These are phyloP conservation scores for Halichondria panicea DNA, from an alignment of 37 sponge, comb jelly and placozoan species.

Conservation along the genomic window DNA sequence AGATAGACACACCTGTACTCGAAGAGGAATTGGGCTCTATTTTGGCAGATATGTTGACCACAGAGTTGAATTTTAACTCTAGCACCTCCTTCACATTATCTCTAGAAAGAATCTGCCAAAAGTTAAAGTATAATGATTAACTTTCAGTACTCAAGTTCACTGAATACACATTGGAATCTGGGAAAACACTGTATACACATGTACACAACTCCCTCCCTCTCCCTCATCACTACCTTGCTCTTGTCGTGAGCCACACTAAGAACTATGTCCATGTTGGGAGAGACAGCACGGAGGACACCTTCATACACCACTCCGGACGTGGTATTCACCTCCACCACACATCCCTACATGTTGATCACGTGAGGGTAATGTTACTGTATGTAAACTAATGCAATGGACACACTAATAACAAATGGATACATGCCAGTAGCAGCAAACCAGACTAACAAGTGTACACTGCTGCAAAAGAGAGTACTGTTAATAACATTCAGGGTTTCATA, in stretches of 20 bases:
- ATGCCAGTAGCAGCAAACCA: too few relatives aligned
- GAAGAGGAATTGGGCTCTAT: neutral
- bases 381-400: too few relatives aligned
- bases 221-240: constrained; percentile 7
- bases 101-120: neutral
- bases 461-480: too few relatives aligned
- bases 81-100: constrained; percentile 20
- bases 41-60: constrained; percentile 27
- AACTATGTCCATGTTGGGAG: constrained; percentile 46
- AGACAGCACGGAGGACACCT: constrained; percentile 40
- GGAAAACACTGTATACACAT: neutral
- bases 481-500: too few relatives aligned
- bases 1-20: neutral
- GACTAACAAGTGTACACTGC: too few relatives aligned
- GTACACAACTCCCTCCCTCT: neutral
- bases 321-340: constrained; percentile 47
- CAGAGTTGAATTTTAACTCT: constrained; percentile 18
- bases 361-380: too few relatives aligned
- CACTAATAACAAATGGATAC: too few relatives aligned
- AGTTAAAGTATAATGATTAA: neutral
- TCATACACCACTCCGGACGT: constrained; percentile 36
- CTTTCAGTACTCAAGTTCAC: neutral
- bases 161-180: neutral
- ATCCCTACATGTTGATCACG: too few relatives aligned
- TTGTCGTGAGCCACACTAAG: constrained; percentile 46